These are phyloP conservation scores for Arge pagana DNA, from an alignment of 2,888 invertebrate species.

Conservation along the genomic window DNA sequence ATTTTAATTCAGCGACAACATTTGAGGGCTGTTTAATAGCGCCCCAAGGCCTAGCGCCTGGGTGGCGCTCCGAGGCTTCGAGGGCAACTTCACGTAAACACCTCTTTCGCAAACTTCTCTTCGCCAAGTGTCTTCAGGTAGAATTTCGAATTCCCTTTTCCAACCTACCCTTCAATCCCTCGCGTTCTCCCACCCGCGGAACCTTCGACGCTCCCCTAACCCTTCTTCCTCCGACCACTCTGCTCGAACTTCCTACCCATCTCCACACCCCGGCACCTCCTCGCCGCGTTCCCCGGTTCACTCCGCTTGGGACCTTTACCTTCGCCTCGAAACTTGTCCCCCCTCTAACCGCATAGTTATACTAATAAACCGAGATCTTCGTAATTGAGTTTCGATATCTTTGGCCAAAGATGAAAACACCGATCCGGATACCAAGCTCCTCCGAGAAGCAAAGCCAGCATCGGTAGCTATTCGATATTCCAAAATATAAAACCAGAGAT, in stretches of 20 bases:
- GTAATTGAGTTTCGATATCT: conserved; percentile 25
- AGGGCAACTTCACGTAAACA: conserved; percentile 41
- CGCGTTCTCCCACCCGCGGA: conserved; percentile 12
- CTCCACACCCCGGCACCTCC: conserved; percentile 31
- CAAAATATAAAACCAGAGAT: no score
- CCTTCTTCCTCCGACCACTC: conserved; percentile 6
- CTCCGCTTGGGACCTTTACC: conserved; percentile 1
- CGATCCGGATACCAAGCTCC: no score
- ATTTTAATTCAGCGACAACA: conserved; percentile 42
- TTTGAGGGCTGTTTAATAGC: conserved; percentile 41
- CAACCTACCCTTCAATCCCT: conserved; percentile 26
- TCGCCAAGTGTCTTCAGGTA: conserved; percentile 39
- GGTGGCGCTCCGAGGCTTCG: conserved; percentile 24
- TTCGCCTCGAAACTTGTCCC: conserved; percentile 4
- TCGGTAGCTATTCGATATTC: no score
- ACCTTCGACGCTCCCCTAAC: conserved; percentile 15
- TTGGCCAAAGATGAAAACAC: no score
- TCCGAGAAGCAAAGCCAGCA: no score
- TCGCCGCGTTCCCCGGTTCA: conserved; percentile 8
- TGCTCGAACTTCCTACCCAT: conserved; percentile 20
- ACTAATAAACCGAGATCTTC: conserved; percentile 26
- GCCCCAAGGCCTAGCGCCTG: conserved; percentile 35
- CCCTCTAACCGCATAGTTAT: conserved; percentile 22
- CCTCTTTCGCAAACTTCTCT: conserved; percentile 43
- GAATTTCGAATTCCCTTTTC: conserved; percentile 41